These are phyloP conservation scores for Leptopterna dolabrata DNA, from an alignment of 2,888 invertebrate species.

Conservation along the genomic window DNA sequence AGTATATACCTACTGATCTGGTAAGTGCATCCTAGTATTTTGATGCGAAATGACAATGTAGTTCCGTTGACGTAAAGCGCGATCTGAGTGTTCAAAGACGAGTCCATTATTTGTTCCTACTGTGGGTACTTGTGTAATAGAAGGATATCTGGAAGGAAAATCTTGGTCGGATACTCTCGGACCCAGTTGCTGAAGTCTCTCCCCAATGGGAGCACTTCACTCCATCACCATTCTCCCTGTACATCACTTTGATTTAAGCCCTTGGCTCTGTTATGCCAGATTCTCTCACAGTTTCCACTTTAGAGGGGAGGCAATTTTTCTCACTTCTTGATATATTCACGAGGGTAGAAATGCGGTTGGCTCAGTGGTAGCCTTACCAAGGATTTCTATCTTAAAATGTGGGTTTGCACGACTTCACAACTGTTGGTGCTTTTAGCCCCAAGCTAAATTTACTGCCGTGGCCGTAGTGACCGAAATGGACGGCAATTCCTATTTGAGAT, in stretches of 20 bases:
- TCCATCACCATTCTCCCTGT: background rate
- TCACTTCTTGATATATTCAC: conserved; percentile 3
- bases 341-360: background rate
- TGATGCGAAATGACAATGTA: background rate
- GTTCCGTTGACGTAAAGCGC: background rate
- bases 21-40: background rate
- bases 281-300: background rate
- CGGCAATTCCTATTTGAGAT: too few relatives aligned
- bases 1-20: too few relatives aligned
- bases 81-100: background rate
- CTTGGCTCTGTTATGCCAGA: background rate
- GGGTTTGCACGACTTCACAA: background rate
- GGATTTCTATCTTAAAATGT: background rate
- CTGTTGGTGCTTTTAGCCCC: background rate
- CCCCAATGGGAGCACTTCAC: conserved; percentile 1
- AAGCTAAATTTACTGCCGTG: background rate
- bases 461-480: background rate
- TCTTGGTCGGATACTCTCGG: background rate
- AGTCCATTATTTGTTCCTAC: background rate
- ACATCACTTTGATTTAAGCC: conserved; percentile 7
- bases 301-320: background rate
- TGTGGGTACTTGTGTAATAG: background rate
- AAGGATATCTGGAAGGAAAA: background rate
- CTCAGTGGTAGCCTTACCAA: background rate
- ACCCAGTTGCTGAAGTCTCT: background rate